Base-by-base conservation (phyloP, 2,888 invertebrate species). In the Xestoiulus laeticollis region DNA sequence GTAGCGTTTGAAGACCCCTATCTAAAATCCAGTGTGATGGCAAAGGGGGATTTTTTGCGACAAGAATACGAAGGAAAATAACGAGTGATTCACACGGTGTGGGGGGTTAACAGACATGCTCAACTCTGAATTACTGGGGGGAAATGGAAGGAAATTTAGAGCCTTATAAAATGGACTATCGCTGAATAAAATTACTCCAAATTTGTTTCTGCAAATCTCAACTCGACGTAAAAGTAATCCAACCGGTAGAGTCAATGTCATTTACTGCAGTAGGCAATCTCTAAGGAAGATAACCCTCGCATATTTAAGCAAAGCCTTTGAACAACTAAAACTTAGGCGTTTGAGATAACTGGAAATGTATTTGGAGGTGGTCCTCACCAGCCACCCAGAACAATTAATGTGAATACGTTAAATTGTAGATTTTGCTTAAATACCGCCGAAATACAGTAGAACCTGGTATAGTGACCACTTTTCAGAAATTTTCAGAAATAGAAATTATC, bases 41-140 rank as follows among this genome's bases (percentile, higher is more conserved):
- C 68, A 78, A n/a, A 32, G 78, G 78, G 78, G 78, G 78, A 78
- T 30, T 78, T 78, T 78, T 78, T 78, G 78, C 30, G 78, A 78
- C 78, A 30, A 78, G 68, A 68, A 30, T 22, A 5, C 78, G 4
- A 78, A 30, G 78, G 30, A 78, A 78, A 26, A 32, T 78, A 26
- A 78, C 14, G 26, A 78, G 30, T 78, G 78, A 78, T 78, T 78
- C 78, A 78, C 78, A 78, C 78, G 78, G 78, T 78, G 78, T 78
- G 78, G 78, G 78, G 78, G 78, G 78, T 78, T 78, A 30, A 78
- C 30, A 26, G 78, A 78, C 78, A 32, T 78, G 78, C 30, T 32
- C 78, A 12, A 32, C 26, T 30, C 78, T 30, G 16, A 26, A 78
- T 78, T 78, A 78, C 78, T 78, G 78, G 78, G 30, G 38, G 78